Percentiles rank a stretch among this genome's conserved stretches.
Evolutionary conservation across 2,113 vertebrate genomes (phyloP).

Genomic region (Haemorhous mexicanus): DNA sequence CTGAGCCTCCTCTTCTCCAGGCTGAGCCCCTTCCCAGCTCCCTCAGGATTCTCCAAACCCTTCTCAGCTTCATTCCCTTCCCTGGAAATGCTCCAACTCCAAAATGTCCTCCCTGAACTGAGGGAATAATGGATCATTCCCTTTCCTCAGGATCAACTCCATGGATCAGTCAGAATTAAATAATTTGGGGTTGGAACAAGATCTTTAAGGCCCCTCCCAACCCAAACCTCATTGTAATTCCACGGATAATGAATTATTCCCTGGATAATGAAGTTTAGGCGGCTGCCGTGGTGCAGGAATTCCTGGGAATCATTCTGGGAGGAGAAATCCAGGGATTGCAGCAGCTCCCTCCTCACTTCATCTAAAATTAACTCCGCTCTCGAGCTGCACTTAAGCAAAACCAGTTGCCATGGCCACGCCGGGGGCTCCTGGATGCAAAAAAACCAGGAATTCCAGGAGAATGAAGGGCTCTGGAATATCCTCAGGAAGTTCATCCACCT

Average conservation of each 20-base stretch:
- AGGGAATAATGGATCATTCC: background rate
- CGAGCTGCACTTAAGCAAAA: conserved; percentile 62
- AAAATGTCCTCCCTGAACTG: background rate
- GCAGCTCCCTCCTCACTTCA: conserved; percentile 55
- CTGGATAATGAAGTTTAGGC: background rate
- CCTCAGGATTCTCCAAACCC: background rate
- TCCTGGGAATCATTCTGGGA: background rate
- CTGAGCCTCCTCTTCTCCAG: background rate
- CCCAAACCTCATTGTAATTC: background rate
- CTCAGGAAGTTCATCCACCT: conserved; percentile 40
- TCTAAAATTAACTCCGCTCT: conserved; percentile 69
- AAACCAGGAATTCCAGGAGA: conserved; percentile 46
- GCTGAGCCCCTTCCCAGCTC: background rate
- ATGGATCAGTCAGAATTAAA: background rate
- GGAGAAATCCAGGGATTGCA: background rate
- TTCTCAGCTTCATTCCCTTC: background rate
- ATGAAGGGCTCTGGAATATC: conserved; percentile 49
- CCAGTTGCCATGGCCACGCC: conserved; percentile 71
- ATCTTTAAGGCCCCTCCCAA: background rate
- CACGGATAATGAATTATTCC: background rate
- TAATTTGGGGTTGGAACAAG: accelerated
- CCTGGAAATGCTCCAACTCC: background rate
- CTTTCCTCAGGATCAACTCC: background rate
- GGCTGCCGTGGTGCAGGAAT: background rate
- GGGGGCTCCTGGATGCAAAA: conserved; percentile 41